Evolutionary conservation across 1,140 invertebrate genomes (phyloP).

Genomic region (Coboldia fuscipes): DNA sequence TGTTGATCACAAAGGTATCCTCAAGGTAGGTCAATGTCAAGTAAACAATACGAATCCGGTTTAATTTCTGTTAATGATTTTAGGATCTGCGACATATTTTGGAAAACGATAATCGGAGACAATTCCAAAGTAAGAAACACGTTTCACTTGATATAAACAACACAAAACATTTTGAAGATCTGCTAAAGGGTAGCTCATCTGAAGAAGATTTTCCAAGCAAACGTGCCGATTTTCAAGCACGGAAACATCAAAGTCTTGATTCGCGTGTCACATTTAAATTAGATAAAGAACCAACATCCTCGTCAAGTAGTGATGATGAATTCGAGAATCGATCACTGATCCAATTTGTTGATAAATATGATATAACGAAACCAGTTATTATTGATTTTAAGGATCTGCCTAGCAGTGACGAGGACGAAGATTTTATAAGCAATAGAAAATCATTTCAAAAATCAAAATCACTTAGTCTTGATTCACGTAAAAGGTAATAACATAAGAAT

Average conservation of each 20-base stretch:
- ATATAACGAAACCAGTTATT: constrained; percentile 20
- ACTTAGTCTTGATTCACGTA: constrained; percentile 19
- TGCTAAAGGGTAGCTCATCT: constrained; percentile 15
- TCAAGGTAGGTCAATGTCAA: constrained; percentile 9
- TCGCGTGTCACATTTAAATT: constrained; percentile 18
- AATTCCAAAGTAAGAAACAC: constrained; percentile 21
- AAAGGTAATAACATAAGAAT: constrained; percentile 14
- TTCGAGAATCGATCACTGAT: constrained; percentile 18
- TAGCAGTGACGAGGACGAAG: constrained; percentile 17
- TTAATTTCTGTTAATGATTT: not conserved
- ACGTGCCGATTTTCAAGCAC: constrained; percentile 17
- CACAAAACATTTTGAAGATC: constrained; percentile 13
- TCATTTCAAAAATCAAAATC: constrained; percentile 18
- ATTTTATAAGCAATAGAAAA: constrained; percentile 13
- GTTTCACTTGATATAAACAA: constrained; percentile 19
- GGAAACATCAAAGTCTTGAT: constrained; percentile 21
- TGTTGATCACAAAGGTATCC: constrained; percentile 19
- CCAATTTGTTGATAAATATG: constrained; percentile 12
- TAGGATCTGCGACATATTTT: not conserved
- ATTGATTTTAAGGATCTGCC: constrained; percentile 21
- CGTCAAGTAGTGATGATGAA: constrained; percentile 18
- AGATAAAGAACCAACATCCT: constrained; percentile 14
- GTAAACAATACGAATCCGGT: not conserved
- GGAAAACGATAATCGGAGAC: constrained; percentile 12
- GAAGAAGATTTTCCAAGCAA: constrained; percentile 19